Conservation (phyloP, 2,113 vertebrate species). For the Edolisoma coerulescens region DNA sequence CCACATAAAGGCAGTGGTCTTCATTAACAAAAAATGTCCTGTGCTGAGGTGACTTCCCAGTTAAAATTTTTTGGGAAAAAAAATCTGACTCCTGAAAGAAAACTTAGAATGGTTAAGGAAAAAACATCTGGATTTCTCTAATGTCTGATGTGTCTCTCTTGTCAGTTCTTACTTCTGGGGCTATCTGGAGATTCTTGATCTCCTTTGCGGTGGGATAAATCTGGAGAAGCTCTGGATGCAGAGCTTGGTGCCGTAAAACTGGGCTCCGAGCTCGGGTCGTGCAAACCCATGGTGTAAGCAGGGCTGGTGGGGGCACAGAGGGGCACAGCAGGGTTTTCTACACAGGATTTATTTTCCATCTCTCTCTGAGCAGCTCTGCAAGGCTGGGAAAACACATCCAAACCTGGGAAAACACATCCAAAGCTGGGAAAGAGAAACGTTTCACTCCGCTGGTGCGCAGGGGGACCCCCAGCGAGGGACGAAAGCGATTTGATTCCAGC, state of each 20-base stretch:
- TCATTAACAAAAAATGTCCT: conserved; percentile 49
- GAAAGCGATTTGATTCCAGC: neutral
- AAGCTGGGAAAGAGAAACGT: neutral
- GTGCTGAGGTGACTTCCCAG: conserved; percentile 24
- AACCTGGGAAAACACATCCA: neutral
- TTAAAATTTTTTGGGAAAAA: neutral
- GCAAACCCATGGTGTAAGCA: neutral
- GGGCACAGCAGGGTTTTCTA: neutral
- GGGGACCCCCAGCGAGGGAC: neutral
- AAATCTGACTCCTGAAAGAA: neutral
- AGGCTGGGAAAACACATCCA: neutral
- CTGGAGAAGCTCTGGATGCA: neutral
- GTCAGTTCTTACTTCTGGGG: neutral
- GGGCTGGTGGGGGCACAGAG: neutral
- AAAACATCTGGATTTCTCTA: neutral
- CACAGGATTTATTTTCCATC: neutral
- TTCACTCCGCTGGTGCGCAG: neutral
- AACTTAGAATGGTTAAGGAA: neutral
- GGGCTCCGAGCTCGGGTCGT: fast-evolving
- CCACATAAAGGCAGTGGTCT: conserved; percentile 33
- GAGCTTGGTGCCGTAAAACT: fast-evolving
- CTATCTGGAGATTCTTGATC: neutral
- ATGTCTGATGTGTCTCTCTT: neutral
- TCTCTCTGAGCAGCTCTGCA: neutral
- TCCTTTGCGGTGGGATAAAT: neutral